Conservation (phyloP, 1,140 invertebrate species). For the Bombus huntii region DNA sequence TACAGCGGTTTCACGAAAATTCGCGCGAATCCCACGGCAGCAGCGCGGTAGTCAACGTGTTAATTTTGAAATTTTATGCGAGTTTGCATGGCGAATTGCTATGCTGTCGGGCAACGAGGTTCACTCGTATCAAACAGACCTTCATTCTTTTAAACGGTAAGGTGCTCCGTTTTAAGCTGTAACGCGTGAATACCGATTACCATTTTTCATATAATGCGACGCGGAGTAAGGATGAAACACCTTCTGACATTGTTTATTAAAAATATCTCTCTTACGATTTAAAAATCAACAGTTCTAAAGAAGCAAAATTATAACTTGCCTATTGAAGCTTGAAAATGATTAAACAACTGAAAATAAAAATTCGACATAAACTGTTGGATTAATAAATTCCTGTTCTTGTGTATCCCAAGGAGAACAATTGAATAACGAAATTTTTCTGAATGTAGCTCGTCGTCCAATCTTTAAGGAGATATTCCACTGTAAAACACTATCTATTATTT, state of each 20-base stretch:
- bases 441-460: no score
- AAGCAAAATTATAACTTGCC: not conserved
- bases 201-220: not conserved
- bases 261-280: not conserved
- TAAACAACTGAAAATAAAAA: not conserved
- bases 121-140: not conserved
- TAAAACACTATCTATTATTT: no score
- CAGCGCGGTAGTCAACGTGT: constrained; percentile 38
- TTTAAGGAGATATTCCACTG: no score
- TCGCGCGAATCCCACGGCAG: constrained; percentile 35
- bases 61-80: constrained; percentile 53
- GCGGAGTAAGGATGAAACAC: not conserved
- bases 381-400: no score
- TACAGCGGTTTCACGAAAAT: constrained; percentile 44
- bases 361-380: not conserved
- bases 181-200: not conserved
- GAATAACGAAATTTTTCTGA: no score
- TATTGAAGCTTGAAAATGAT: not conserved
- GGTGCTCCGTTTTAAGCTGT: constrained; percentile 11
- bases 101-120: not conserved
- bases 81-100: constrained; percentile 20
- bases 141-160: constrained; percentile 17
- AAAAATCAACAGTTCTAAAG: not conserved
- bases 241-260: not conserved
- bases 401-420: no score